Conservation (phyloP, 2,888 invertebrate species). For the Troglohyphantes excavatus region DNA sequence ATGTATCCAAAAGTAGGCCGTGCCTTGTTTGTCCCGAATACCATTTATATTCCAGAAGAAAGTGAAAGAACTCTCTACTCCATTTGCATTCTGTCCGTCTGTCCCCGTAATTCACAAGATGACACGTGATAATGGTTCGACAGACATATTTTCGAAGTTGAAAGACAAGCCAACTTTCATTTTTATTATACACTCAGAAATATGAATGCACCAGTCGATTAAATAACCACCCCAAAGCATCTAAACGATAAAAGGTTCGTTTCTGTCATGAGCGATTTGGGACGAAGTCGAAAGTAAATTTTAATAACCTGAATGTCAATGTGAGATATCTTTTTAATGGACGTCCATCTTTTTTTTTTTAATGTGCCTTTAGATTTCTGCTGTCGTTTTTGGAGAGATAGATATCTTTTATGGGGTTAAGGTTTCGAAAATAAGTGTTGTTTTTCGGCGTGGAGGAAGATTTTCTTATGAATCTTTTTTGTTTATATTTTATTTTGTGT, state of each 20-base stretch:
- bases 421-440: too few species aligned
- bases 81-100: background rate
- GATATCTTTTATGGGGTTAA: too few species aligned
- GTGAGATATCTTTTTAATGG: too few species aligned
- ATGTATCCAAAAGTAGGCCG: background rate
- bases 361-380: background rate
- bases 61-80: background rate
- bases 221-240: background rate
- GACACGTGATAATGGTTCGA: background rate
- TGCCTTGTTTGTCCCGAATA: background rate
- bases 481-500: background rate
- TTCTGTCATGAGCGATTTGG: background rate
- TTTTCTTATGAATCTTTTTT: background rate
- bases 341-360: background rate
- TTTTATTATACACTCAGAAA: too few species aligned
- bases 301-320: background rate
- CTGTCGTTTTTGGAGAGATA: background rate
- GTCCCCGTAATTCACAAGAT: background rate
- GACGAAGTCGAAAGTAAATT: background rate
- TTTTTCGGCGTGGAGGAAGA: too few species aligned
- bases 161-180: too few species aligned
- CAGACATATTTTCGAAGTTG: background rate
- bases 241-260: too few species aligned
- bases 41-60: background rate
- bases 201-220: background rate